phyloP scores from a whole-genome alignment of 2,113 vertebrate genomes.

The Rhegmatorhina hoffmannsi region DNA sequence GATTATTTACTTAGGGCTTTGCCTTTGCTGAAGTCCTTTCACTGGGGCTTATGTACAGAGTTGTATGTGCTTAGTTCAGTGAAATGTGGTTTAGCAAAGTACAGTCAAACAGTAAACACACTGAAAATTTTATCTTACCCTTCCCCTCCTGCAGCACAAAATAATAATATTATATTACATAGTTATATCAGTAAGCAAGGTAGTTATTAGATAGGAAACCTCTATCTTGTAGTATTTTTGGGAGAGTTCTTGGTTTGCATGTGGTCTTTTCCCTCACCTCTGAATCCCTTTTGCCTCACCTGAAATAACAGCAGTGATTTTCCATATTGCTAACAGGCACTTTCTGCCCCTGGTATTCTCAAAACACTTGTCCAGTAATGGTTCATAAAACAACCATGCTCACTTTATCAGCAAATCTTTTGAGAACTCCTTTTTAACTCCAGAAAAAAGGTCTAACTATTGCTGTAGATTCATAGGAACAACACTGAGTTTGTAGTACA shows the following conservation, averaged over 20 bases:
- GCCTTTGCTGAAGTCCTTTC: conserved; percentile 18
- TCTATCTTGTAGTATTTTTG: background rate
- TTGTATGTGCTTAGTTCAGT: background rate
- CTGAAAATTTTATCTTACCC: background rate
- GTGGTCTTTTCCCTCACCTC: background rate
- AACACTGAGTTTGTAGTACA: background rate
- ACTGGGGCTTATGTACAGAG: background rate
- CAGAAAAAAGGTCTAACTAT: background rate
- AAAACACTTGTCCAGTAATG: background rate
- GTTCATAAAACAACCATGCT: background rate
- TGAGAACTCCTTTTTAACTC: background rate
- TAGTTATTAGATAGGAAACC: background rate
- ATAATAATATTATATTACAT: background rate
- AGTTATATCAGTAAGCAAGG: background rate
- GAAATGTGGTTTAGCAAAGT: background rate
- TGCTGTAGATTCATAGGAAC: background rate
- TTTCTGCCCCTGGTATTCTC: background rate
- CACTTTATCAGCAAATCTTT: background rate
- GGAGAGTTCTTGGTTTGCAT: background rate
- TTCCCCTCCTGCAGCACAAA: background rate
- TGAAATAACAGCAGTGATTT: background rate
- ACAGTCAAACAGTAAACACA: background rate
- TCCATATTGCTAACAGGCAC: background rate
- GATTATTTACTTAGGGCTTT: conserved; percentile 40
- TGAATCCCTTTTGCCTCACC: background rate